Evolutionary conservation across 2,113 vertebrate genomes (phyloP), one percentile per base, ranked within the genome.

Genomic region (Entosphenus tridentatus): DNA sequence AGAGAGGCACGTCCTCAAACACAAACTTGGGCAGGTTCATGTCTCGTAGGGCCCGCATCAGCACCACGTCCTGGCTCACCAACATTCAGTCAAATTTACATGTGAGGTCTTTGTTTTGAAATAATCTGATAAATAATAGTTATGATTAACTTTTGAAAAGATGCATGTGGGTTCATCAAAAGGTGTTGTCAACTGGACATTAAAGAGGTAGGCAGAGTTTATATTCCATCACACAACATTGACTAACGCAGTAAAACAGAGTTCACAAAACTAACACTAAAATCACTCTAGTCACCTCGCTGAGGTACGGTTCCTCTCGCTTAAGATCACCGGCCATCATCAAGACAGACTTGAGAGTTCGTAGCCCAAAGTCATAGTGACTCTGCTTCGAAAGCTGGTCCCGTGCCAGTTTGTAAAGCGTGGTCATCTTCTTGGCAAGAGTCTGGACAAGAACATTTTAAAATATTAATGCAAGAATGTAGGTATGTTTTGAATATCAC

Each of bases 21-120:
- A 98, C 85, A 73, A 98, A 87, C 77, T 96, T 98, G 71, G 93
- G 93, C 68, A 96, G 82, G 74, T 97, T 98, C 89, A 89, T 95
- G 76, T 98, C 93, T 71, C 90, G 80, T 56, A 97, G 80, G 7
- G 93, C 89, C 71, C 92, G 79, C 92, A 98, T 96, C 74, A 98
- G 74, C 39, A 98, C 89, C 71, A 96, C 83, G 12, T 97, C 89
- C 93, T 98, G 78, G 17, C 39, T 39, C 39, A 39, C 39, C 39
- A 39, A 39, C 39, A 39, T 39, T 39, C 39, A 39, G 39, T 39
- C 39, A 62, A 62, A 8, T 17, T 13, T 62, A 13, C 58, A 62
- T 62, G 58, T 62, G 58, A 39, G 39, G 39, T 5, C 39, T 39
- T 39, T 39, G 39, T 39, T 39, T 39, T 39, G 39, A 39, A 7